These are phyloP conservation scores for Acipenser ruthenus DNA, from an alignment of 2,797 vertebrate species.

Conservation along the genomic window DNA sequence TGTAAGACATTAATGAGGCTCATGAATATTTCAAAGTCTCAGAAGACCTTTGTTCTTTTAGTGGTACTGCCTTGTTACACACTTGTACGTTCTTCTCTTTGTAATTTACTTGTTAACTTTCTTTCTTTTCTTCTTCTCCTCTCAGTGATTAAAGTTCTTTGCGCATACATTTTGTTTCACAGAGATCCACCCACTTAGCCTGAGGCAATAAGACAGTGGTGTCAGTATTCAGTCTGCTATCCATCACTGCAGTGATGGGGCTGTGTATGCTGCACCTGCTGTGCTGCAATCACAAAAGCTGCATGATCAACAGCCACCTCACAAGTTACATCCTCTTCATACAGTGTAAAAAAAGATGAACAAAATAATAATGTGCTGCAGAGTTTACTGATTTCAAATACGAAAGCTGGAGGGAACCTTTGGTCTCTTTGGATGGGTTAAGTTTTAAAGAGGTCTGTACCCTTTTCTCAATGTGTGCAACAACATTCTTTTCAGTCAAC, in stretches of 20 bases:
- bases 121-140: not conserved
- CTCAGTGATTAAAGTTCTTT: not conserved
- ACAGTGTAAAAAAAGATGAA: too few species aligned
- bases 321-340: too few species aligned
- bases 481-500: too few species aligned
- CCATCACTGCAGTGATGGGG: not conserved
- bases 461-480: too few species aligned
- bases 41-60: not conserved
- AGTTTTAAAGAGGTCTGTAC: too few species aligned
- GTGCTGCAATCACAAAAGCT: not conserved
- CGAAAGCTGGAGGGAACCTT: too few species aligned
- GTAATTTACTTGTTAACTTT: not conserved
- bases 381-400: too few species aligned
- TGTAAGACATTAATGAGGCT: not conserved
- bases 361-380: too few species aligned
- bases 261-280: not conserved
- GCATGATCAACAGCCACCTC: not conserved
- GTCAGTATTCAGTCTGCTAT: not conserved
- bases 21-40: not conserved
- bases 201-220: too few species aligned
- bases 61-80: not conserved
- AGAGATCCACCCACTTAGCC: not conserved
- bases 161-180: not conserved
- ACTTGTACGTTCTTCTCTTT: not conserved
- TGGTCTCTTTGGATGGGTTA: too few species aligned